Base-by-base conservation (phyloP, 2,888 invertebrate genomes). In the Erebia ligea region DNA sequence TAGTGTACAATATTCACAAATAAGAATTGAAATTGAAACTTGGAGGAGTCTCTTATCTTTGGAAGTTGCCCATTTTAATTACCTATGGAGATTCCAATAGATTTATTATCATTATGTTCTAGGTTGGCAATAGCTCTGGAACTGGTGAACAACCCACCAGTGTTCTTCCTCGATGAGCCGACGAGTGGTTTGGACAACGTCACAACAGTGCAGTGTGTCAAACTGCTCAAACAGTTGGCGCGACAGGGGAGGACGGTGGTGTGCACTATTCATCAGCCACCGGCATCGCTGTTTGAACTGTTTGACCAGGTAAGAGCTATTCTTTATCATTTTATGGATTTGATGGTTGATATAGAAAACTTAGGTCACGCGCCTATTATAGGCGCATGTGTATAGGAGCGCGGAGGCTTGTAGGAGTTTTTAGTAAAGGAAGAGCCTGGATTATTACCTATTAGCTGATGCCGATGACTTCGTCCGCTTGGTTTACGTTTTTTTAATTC, bases 161-260 rank as follows among this genome's bases (percentile, higher is more conserved):
- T 97, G 21, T 96, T 97, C 91, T 97, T 97, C 86, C 94, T 97
- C 77, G 97, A 97, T 83, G 97, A 97, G 85, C 97, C 97, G 0
- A 97, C 97, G 0, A 96, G 96, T 76, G 96, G 96, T 0, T 80
- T 96, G 76, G 96, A 96, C 81, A 95, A 94, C 62, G 96, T 96
- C 2, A 95, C 95, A 0, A 95, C 95, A 0, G 87, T 91, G 0
- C 95, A 95, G 78, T 95, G 95, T 74, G 90, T 96, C 45, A 94
- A 94, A 61, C 81, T 96, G 62, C 82, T 96, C 58, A 90, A 91
- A 34, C 90, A 92, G 59, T 79, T 96, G 77, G 95, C 96, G 0
- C 88, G 93, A 61, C 94, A 95, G 80, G 95, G 95, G 2, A 92
- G 95, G 50, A 96, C 95, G 0, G 94, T 96, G n/a, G 95, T 96